Evolutionary conservation across 2,888 invertebrate species (phyloP).

Genomic region (Mesodorylaimus sp.): DNA sequence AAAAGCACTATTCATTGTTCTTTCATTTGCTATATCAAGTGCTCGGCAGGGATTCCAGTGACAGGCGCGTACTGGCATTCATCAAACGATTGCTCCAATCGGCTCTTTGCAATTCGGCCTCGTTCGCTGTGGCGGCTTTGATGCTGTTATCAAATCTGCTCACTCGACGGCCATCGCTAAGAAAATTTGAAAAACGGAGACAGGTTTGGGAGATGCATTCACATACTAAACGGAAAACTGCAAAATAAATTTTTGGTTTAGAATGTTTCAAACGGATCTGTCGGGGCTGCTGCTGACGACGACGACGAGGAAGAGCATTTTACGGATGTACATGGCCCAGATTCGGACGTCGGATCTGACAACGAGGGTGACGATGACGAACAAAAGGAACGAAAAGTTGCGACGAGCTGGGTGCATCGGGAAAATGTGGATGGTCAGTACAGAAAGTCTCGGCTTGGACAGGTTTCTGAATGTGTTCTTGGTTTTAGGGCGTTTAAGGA

Average conservation of each 20-base stretch:
- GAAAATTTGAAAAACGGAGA: conserved; percentile 19
- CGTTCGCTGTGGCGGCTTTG: conserved; percentile 61
- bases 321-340: conserved; percentile 25
- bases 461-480: no score
- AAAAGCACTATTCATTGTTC: conserved; percentile 49
- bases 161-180: conserved; percentile 21
- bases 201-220: conserved; percentile 16
- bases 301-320: conserved; percentile 35
- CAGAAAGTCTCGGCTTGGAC: no score
- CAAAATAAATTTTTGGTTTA: not conserved
- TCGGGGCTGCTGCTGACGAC: conserved; percentile 14
- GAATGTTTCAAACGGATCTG: not conserved
- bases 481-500: no score
- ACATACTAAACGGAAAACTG: not conserved
- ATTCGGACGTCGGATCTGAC: conserved; percentile 18
- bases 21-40: conserved; percentile 70
- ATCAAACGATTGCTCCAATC: conserved; percentile 61
- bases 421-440: not conserved
- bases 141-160: conserved; percentile 55
- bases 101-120: conserved; percentile 47
- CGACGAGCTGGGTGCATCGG: not conserved
- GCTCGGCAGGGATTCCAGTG: conserved; percentile 54
- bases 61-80: conserved; percentile 56
- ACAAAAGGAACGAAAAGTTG: no score
- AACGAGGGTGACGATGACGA: not conserved